phyloP scores from a whole-genome alignment of 2,797 vertebrate species.

The Channallabes apus region DNA sequence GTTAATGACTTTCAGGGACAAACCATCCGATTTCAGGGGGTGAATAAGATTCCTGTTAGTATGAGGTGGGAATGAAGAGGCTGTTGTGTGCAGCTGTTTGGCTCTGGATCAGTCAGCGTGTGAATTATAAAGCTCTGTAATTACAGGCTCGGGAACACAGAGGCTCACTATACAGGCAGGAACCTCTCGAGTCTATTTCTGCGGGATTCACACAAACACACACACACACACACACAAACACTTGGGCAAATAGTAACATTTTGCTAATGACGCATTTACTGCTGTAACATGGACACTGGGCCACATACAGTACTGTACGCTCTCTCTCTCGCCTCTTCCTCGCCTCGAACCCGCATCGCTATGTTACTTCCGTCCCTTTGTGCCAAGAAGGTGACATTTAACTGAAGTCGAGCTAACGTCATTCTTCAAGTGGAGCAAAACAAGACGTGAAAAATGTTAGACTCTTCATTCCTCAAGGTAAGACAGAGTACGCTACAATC shows the following conservation, averaged over 20 bases:
- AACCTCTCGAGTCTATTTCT: constrained; percentile 32
- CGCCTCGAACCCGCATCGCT: background rate
- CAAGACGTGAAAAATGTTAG: background rate
- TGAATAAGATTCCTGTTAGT: constrained; percentile 48
- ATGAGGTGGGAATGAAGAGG: constrained; percentile 59
- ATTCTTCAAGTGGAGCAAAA: background rate
- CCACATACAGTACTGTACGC: background rate
- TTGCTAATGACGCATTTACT: constrained; percentile 24
- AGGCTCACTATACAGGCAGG: constrained; percentile 44
- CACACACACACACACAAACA: constrained; percentile 17
- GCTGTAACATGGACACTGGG: constrained; percentile 3
- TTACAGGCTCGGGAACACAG: constrained; percentile 61
- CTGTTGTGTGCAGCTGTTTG: constrained; percentile 66
- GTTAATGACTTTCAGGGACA: background rate
- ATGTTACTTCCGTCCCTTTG: constrained; percentile 1
- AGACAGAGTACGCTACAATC: constrained; percentile 6
- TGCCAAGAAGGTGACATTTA: constrained; percentile 21
- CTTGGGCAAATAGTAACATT: constrained; percentile 14
- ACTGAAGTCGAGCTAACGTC: background rate
- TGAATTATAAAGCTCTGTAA: constrained; percentile 69
- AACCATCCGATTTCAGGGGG: background rate
- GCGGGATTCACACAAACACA: constrained; percentile 10
- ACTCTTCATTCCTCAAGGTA: constrained; percentile 2
- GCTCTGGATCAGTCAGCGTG: constrained; percentile 67
- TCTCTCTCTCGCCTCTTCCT: background rate